Percentiles rank a stretch among this genome's conserved stretches.
Evolutionary conservation across 1,140 invertebrate genomes (phyloP).

Genomic region (Phortica variegata): DNA sequence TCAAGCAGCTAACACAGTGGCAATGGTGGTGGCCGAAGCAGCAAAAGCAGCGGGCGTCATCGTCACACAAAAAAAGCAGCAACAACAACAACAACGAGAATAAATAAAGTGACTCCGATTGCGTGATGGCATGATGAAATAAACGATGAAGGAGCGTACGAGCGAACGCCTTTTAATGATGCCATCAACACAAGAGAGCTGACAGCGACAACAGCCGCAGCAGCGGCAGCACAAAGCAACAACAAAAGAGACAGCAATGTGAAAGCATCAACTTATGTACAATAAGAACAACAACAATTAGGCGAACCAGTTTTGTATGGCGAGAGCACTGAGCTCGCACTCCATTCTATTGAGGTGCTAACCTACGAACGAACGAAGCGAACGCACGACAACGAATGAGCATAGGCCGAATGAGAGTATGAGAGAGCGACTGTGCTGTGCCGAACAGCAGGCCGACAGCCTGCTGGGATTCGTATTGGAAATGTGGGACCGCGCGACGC

Average conservation of each 20-base stretch:
- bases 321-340: no score
- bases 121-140: background rate
- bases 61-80: slow-evolving; percentile 24
- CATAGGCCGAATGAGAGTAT: no score
- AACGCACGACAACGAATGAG: no score
- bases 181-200: background rate
- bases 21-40: slow-evolving; percentile 1
- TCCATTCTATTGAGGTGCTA: no score
- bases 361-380: no score
- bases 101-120: background rate
- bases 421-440: no score
- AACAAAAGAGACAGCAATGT: no score
- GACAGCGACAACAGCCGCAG: background rate
- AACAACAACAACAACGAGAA: slow-evolving; percentile 9
- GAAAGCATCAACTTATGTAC: no score
- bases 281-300: slow-evolving; percentile 25
- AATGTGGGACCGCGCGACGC: slow-evolving; percentile 16
- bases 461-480: slow-evolving; percentile 41
- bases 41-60: slow-evolving; percentile 24
- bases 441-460: no score
- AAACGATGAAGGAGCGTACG: slow-evolving; percentile 9
- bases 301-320: slow-evolving; percentile 38
- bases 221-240: background rate
- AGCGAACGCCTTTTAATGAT: background rate
- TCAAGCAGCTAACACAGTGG: slow-evolving; percentile 4